phyloP scores from a whole-genome alignment of 2,888 invertebrate genomes.

The Agonopterix arenella region DNA sequence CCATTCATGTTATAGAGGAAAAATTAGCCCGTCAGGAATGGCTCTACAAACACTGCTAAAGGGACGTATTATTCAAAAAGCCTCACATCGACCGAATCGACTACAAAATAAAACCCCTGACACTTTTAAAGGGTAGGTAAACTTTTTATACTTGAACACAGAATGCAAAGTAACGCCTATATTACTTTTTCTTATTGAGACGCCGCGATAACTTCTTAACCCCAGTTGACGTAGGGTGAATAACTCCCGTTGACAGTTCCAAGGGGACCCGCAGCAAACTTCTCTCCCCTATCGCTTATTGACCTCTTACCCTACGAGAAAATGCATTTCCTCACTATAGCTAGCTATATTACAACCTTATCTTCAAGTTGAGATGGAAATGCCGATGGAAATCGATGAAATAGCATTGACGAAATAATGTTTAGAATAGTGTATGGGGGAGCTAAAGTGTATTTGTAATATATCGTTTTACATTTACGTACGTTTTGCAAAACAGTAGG shows the following conservation, averaged over 20 bases:
- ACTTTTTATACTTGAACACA: conserved; percentile 9
- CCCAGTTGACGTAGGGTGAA: conserved; percentile 63
- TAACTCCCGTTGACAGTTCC: conserved; percentile 63
- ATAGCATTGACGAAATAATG: too few relatives aligned
- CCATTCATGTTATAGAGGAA: too few relatives aligned
- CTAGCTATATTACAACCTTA: neutral
- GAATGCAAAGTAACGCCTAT: conserved; percentile 40
- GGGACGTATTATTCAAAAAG: too few relatives aligned
- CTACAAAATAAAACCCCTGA: too few relatives aligned
- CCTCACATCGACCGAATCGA: too few relatives aligned
- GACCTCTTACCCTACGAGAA: conserved; percentile 52
- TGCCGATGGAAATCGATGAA: conserved; percentile 35
- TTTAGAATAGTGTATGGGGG: too few relatives aligned
- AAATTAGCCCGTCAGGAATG: too few relatives aligned
- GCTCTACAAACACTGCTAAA: too few relatives aligned
- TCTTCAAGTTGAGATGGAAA: conserved; percentile 31
- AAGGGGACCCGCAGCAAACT: conserved; percentile 44
- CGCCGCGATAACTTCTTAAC: conserved; percentile 60
- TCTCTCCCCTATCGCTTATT: conserved; percentile 53
- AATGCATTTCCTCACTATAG: conserved; percentile 42
- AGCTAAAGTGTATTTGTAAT: too few relatives aligned
- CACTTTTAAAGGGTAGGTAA: too few relatives aligned
- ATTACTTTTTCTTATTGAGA: conserved; percentile 55
- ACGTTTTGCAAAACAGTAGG: too few relatives aligned
- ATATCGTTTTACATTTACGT: too few relatives aligned